Evolutionary conservation across 2,888 invertebrate species (phyloP).

Genomic region (Hermaeophaga mercurialis): DNA sequence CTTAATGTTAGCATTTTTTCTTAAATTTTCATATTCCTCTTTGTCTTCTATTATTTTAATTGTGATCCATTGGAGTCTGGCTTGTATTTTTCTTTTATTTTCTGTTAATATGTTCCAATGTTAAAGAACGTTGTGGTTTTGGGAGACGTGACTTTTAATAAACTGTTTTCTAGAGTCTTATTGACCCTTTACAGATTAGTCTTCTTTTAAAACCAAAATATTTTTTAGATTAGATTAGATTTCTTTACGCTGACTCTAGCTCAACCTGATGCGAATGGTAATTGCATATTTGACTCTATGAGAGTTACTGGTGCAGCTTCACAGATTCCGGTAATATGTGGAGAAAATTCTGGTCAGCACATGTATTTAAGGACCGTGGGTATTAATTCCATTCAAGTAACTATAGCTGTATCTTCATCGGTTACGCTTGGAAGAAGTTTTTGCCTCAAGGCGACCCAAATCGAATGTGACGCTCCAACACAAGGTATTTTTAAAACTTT

Average conservation of each 20-base stretch:
- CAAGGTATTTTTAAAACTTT: conserved; percentile 67
- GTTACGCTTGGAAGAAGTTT: conserved; percentile 70
- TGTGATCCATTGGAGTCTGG: too few species aligned
- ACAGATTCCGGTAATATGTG: conserved; percentile 76
- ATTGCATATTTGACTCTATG: conserved; percentile 73
- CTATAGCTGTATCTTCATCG: conserved; percentile 67
- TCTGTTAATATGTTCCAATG: too few species aligned
- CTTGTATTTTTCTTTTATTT: too few species aligned
- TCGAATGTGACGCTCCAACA: conserved; percentile 73
- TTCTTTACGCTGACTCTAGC: conserved; percentile 74
- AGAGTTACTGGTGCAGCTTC: conserved; percentile 73
- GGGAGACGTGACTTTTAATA: too few species aligned
- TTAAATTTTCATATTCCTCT: too few species aligned
- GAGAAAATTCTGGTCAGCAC: conserved; percentile 80
- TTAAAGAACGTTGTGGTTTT: too few species aligned
- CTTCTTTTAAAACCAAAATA: too few species aligned
- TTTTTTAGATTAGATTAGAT: conserved; percentile 75
- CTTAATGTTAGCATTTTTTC: too few species aligned
- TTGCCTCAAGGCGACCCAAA: conserved; percentile 76
- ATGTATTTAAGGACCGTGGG: conserved; percentile 77
- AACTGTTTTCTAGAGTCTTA: too few species aligned
- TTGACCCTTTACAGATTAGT: too few species aligned
- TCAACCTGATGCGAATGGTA: conserved; percentile 75
- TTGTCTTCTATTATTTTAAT: too few species aligned
- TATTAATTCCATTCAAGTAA: conserved; percentile 69